Percentiles rank a stretch among this genome's conserved stretches.
Evolutionary conservation across 2,888 invertebrate species (phyloP).

Genomic region (Dioctria linearis): DNA sequence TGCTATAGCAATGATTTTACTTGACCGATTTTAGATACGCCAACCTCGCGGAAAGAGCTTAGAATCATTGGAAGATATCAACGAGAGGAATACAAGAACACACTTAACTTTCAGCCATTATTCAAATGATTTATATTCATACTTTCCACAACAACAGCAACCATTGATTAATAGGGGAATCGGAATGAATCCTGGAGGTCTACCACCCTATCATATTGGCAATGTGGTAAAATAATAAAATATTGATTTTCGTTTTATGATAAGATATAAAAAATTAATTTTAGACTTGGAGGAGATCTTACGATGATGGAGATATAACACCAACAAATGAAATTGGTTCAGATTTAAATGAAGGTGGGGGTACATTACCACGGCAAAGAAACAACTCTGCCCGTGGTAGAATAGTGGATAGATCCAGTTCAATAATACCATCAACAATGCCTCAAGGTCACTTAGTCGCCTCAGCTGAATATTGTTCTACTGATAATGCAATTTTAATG

Average conservation of each 20-base stretch:
- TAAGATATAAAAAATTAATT: background rate
- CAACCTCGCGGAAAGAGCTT: constrained; percentile 89
- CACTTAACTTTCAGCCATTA: constrained; percentile 71
- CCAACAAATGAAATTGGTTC: constrained; percentile 83
- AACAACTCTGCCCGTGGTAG: constrained; percentile 59
- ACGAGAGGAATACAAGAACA: constrained; percentile 74
- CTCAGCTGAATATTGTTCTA: constrained; percentile 64
- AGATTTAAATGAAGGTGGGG: constrained; percentile 76
- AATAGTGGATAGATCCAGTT: constrained; percentile 64
- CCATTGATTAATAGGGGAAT: constrained; percentile 55
- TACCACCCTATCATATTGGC: constrained; percentile 64
- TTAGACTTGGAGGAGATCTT: constrained; percentile 80
- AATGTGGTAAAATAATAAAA: constrained; percentile 64
- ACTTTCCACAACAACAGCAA: constrained; percentile 65
- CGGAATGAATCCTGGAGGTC: constrained; percentile 60
- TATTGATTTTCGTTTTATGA: background rate
- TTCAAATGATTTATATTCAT: constrained; percentile 70
- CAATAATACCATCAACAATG: constrained; percentile 8
- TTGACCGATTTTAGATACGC: constrained; percentile 74
- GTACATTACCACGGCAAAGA: constrained; percentile 88
- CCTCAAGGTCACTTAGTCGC: constrained; percentile 25
- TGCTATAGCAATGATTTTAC: too few relatives aligned
- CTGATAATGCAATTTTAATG: constrained; percentile 53
- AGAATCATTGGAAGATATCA: constrained; percentile 87
- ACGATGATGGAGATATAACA: constrained; percentile 92